Conservation (phyloP, 2,797 vertebrate genomes). For the Sternarchorhynchus goeldii region DNA sequence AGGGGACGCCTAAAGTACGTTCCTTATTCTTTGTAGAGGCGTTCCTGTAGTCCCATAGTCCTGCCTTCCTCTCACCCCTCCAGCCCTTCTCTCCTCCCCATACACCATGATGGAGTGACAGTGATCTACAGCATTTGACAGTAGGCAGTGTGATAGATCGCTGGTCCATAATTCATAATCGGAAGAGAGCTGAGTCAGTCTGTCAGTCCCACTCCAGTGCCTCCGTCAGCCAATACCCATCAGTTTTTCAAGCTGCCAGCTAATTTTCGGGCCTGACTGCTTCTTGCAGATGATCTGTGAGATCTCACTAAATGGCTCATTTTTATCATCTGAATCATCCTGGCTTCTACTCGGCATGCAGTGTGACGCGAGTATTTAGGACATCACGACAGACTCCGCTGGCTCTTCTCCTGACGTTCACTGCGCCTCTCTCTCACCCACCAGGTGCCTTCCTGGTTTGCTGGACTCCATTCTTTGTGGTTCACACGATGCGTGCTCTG, state of each 20-base stretch:
- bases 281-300: background rate
- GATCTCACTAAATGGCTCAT: background rate
- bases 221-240: slow-evolving; percentile 30
- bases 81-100: slow-evolving; percentile 1
- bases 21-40: background rate
- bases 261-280: background rate
- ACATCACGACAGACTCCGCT: background rate
- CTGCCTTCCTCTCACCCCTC: background rate
- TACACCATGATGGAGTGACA: slow-evolving; percentile 39
- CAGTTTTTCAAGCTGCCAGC: background rate
- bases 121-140: slow-evolving; percentile 34
- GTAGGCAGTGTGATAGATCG: slow-evolving; percentile 29
- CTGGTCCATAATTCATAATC: slow-evolving; percentile 46
- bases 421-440: background rate
- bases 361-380: too few species aligned
- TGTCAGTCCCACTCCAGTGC: background rate
- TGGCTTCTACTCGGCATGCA: background rate
- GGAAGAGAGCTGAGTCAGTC: slow-evolving; percentile 13
- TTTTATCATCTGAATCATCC: background rate
- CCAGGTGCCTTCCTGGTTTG: slow-evolving; percentile 92
- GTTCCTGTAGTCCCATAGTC: background rate
- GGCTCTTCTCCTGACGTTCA: background rate
- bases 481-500: slow-evolving; percentile 85
- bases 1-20: background rate
- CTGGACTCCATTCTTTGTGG: slow-evolving; percentile 97